Evolutionary conservation across 2,888 invertebrate species (phyloP).

Genomic region (Nipponacmea schrenckii): DNA sequence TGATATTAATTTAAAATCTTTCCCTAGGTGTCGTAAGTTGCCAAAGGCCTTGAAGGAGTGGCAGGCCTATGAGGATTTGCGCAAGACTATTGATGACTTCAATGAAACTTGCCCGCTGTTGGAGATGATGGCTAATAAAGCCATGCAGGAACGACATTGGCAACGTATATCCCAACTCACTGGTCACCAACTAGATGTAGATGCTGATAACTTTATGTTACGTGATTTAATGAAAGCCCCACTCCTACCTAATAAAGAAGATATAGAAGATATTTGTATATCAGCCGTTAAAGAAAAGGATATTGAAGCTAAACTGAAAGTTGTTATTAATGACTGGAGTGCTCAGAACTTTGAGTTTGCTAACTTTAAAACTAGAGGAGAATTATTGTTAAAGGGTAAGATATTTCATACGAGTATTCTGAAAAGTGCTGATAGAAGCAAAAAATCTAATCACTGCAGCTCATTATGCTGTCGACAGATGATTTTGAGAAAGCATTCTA

Average conservation of each 20-base stretch:
- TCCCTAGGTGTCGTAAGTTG: slow-evolving; percentile 84
- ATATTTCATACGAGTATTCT: too few relatives aligned
- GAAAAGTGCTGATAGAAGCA: background rate
- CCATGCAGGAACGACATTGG: slow-evolving; percentile 98
- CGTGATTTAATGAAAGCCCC: slow-evolving; percentile 96
- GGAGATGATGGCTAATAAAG: slow-evolving; percentile 96
- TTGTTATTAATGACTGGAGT: slow-evolving; percentile 95
- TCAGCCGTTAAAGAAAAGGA: slow-evolving; percentile 98
- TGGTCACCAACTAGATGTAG: slow-evolving; percentile 88
- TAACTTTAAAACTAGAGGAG: slow-evolving; percentile 93
- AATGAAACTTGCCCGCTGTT: slow-evolving; percentile 96
- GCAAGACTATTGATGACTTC: slow-evolving; percentile 96
- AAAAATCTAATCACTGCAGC: too few relatives aligned
- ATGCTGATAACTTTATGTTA: slow-evolving; percentile 91
- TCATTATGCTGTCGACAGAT: too few relatives aligned
- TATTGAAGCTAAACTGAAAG: slow-evolving; percentile 93
- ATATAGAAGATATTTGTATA: slow-evolving; percentile 97
- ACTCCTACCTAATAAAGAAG: slow-evolving; percentile 89
- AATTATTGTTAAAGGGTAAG: slow-evolving; percentile 80
- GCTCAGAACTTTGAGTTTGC: slow-evolving; percentile 89
- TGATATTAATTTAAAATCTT: background rate
- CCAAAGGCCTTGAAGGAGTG: slow-evolving; percentile 91
- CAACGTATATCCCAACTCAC: slow-evolving; percentile 92
- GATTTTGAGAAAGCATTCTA: too few relatives aligned
- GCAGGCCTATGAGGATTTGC: slow-evolving; percentile 96